These are phyloP conservation scores for Pyrocoelia pectoralis DNA, from an alignment of 2,888 invertebrate genomes.

Conservation along the genomic window DNA sequence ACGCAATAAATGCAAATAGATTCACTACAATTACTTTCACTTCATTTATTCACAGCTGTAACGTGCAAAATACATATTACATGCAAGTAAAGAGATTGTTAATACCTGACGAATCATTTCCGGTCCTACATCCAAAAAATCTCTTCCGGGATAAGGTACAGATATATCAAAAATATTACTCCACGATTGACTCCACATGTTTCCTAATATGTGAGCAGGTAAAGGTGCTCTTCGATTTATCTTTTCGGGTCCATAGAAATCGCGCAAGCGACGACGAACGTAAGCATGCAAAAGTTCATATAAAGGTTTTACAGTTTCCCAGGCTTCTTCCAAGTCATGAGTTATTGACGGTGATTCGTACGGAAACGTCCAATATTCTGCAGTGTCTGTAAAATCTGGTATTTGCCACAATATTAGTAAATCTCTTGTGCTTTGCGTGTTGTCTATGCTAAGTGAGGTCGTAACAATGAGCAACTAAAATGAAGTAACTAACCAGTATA, in stretches of 20 bases:
- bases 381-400: slow-evolving; percentile 85
- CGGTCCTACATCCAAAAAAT: slow-evolving; percentile 81
- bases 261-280: slow-evolving; percentile 82
- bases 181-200: slow-evolving; percentile 93
- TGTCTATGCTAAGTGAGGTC: neutral
- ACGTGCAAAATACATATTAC: too few relatives aligned
- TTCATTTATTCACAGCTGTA: neutral
- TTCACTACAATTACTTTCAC: slow-evolving; percentile 13
- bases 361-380: slow-evolving; percentile 88
- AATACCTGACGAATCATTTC: slow-evolving; percentile 80
- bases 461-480: too few relatives aligned
- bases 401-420: neutral
- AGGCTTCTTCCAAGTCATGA: slow-evolving; percentile 80
- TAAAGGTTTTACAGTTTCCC: slow-evolving; percentile 85
- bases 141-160: slow-evolving; percentile 82
- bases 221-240: slow-evolving; percentile 82
- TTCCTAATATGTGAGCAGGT: slow-evolving; percentile 86
- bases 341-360: slow-evolving; percentile 82
- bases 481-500: too few relatives aligned
- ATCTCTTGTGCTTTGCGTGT: neutral
- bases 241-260: slow-evolving; percentile 84
- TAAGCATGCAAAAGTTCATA: slow-evolving; percentile 91
- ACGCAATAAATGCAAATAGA: neutral
- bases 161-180: slow-evolving; percentile 81
- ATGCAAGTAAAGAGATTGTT: neutral